Evolutionary conservation across 2,113 vertebrate genomes (phyloP), one percentile per base, ranked within the genome.

Genomic region (Mormoops blainvillei): DNA sequence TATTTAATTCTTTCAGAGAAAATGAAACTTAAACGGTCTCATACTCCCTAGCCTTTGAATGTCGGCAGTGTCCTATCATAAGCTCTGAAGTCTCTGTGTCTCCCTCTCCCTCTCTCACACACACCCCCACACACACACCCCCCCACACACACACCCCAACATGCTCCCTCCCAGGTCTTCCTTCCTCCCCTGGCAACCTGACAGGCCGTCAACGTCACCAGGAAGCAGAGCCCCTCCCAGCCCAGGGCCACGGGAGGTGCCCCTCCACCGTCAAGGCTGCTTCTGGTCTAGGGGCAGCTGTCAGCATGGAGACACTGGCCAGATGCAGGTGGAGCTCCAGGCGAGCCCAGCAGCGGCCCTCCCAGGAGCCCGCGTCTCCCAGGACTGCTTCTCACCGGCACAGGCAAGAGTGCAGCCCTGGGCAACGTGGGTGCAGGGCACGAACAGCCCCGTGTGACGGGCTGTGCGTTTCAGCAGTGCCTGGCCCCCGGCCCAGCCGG

Each of bases 291-390:
- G 92, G 85, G 90, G 26, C 87, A 86, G 54, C 20, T 26, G 19
- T 16, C 9, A 22, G 52, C 0, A 31, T 22, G 19, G n/a, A 52
- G 45, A 18, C 28, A 20, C 45, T 43, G 43, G 41, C n/a, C 7
- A 22, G 58, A 28, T 22, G 0, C 26, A 13, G 54, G 26, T 10
- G 11, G 58, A 28, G 26, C 56, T 24, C 56, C 56, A 20, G 9
- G 61, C 61, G 26, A 13, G 28, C 28, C 61, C 28, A 33, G 61
- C 61, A 5, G 61, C 28, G 10, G 26, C 61, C 8, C 48, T 7
- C 3, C 18, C 14, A 0, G 82, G 20, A 36, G 0, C 7, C 1
- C 18, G 2, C 18, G 9, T 15, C 45, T 18, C 61, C 2, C 12
- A 31, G 1, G 3, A 16, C 67, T 31, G 2, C 85, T 70, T 24